These are phyloP conservation scores for Tapirus terrestris DNA, from an alignment of 2,113 vertebrate genomes.

Conservation along the genomic window DNA sequence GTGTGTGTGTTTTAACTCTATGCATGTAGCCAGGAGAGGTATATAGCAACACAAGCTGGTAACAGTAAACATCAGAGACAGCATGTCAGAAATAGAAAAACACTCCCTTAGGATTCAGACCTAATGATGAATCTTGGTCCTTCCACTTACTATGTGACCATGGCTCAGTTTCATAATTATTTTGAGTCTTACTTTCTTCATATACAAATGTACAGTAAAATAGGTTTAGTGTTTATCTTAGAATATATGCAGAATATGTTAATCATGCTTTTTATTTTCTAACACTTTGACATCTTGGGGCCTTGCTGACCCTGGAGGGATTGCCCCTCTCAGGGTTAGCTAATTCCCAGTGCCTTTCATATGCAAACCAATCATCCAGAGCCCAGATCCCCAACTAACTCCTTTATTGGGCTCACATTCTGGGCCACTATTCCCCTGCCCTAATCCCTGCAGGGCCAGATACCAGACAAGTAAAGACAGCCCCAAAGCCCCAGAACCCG, in stretches of 20 bases:
- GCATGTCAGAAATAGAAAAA: background rate
- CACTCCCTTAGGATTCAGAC: background rate
- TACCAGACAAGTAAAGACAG: background rate
- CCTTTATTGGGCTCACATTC: background rate
- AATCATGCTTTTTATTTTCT: background rate
- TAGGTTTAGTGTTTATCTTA: background rate
- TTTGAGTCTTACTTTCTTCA: background rate
- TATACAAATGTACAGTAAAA: background rate
- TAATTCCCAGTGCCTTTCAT: background rate
- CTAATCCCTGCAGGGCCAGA: too few relatives aligned
- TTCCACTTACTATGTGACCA: background rate
- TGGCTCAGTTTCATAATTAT: background rate
- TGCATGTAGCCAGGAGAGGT: background rate
- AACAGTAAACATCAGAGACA: background rate
- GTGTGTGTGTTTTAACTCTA: background rate
- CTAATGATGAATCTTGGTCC: background rate
- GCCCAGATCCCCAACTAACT: fast-evolving
- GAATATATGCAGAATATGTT: background rate
- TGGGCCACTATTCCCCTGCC: background rate
- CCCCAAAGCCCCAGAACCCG: background rate
- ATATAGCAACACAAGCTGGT: background rate
- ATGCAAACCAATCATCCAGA: background rate
- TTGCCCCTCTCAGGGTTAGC: background rate
- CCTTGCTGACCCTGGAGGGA: background rate
- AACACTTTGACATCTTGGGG: background rate